Percentiles rank a stretch among this genome's conserved stretches.
phyloP scores from a whole-genome alignment of 2,113 vertebrate genomes.

The Eudyptes chrysolophus region DNA sequence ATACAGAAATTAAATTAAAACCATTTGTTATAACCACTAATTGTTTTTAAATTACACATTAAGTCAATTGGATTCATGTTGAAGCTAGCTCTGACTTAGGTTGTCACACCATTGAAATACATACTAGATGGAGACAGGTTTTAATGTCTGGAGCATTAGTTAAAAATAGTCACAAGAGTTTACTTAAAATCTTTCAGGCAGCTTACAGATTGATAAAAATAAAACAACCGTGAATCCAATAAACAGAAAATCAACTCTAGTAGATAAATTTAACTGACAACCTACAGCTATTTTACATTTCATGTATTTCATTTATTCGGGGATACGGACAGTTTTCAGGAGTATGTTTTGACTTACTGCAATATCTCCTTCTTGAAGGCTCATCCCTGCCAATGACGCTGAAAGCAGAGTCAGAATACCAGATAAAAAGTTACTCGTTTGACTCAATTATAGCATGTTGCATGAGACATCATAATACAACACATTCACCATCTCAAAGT shows the following conservation, averaged over 20 bases:
- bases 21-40: conserved; percentile 67
- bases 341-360: conserved; percentile 80
- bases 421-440: not conserved
- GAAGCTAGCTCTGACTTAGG: conserved; percentile 12
- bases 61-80: conserved; percentile 55
- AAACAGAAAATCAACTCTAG: not conserved
- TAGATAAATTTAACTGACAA: not conserved
- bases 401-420: conserved; percentile 18
- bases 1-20: conserved; percentile 71
- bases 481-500: not conserved
- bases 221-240: not conserved
- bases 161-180: conserved; percentile 30
- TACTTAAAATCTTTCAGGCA: conserved; percentile 26
- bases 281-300: not conserved
- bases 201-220: conserved; percentile 7
- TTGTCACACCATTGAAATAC: not conserved
- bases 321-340: not conserved
- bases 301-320: not conserved
- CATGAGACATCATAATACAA: not conserved
- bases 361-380: conserved; percentile 88
- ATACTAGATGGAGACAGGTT: not conserved
- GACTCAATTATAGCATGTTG: not conserved
- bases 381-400: conserved; percentile 96
- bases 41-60: conserved; percentile 71
- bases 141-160: not conserved